Evolutionary conservation across 2,888 invertebrate genomes (phyloP).

Genomic region (Hirudinaria manillensis): DNA sequence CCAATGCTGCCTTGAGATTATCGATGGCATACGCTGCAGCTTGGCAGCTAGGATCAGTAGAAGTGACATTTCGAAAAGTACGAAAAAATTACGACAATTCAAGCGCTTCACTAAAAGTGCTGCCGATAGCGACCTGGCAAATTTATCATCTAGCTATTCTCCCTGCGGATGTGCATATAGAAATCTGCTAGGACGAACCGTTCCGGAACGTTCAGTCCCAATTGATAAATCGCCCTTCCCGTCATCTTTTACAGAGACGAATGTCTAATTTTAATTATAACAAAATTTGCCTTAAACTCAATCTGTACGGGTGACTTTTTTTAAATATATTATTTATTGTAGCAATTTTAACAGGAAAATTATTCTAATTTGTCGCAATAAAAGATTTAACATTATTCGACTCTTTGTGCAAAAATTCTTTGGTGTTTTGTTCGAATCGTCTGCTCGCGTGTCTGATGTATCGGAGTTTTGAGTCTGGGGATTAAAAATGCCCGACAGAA

Average conservation of each 20-base stretch:
- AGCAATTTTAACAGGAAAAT: neutral
- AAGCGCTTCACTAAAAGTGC: no score
- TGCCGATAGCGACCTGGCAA: neutral
- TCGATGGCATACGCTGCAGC: neutral
- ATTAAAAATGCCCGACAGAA: neutral
- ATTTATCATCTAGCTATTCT: neutral
- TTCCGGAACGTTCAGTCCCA: neutral
- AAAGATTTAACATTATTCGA: neutral
- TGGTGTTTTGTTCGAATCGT: neutral
- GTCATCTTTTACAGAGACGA: slow-evolving; percentile 12
- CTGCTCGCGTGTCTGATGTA: neutral
- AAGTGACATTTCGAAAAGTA: neutral
- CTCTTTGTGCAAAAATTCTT: neutral
- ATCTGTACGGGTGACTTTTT: neutral
- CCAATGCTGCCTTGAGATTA: slow-evolving; percentile 17
- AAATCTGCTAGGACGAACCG: neutral
- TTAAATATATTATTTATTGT: neutral
- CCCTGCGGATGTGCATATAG: no score
- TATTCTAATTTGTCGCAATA: no score
- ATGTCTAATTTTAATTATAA: neutral
- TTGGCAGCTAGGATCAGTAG: neutral
- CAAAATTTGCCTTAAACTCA: slow-evolving; percentile 3
- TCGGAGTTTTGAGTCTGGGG: neutral
- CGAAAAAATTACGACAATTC: no score
- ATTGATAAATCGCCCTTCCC: neutral